Base-by-base conservation (phyloP, 2,113 vertebrate genomes). In the Lepus americanus region DNA sequence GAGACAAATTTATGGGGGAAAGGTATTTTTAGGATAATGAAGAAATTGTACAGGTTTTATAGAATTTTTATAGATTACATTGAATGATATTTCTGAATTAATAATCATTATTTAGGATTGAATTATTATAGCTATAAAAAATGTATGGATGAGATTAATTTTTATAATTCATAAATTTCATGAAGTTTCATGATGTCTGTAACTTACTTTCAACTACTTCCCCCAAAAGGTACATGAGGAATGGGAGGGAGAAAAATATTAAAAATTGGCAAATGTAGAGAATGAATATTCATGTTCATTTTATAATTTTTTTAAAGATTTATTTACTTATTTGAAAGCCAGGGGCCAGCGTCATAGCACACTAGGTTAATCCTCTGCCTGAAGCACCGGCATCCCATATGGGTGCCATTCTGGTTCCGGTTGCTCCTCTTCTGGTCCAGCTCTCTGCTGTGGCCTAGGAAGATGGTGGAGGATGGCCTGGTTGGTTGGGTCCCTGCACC, bases 81-180 rank as follows among this genome's bases (percentile, higher is more conserved):
- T 64, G 87, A 69, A 87, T 59, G 9, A 61, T 63, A 88, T n/a
- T 76, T 64, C 4, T 92, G 36, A 94, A 69, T 55, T 87, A 67
- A 74, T 80, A 31, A 61, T 82, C 23, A 49, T 55, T 10, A 73
- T 80, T 49, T 70, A 87, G 72, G 51, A 22, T 23, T 83, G 9
- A 86, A 96, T 81, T 87, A 59, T 36, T 87, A 22, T 29, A 19
- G 44, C 27, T 66, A 55, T 66, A 67, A 77, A 33, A 93, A 90
- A 93, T 29, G 25, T 79, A 70, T 31, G 64, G 19, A 79, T 44
- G 25, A 64, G n/a, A 69, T 16, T 29, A 33, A 77, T 64, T 77
- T 49, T n/a, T 87, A 31, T 10, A 49, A 10, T 67, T 66, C 10
- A 89, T 59, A 70, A 39, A 69, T 53, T 78, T 64, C 64, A 16